Conservation (phyloP, 2,797 vertebrate genomes). For the Hephaestus fuliginosus region DNA sequence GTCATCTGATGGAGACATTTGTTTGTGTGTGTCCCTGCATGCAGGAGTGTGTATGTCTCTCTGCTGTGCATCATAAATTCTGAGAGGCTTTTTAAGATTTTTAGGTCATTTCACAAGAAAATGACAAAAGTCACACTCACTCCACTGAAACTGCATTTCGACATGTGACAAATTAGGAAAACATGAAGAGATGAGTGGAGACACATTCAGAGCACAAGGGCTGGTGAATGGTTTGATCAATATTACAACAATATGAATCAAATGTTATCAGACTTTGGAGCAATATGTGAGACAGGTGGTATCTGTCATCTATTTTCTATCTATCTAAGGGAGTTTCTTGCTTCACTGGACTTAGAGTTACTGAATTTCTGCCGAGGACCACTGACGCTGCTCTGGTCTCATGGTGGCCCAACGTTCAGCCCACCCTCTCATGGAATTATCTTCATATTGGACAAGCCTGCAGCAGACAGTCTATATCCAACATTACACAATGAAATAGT, state of each 20-base stretch:
- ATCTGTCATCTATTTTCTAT: neutral
- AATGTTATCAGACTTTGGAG: no score
- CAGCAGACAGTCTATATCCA: neutral
- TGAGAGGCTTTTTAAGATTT: neutral
- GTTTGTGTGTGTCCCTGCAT: neutral
- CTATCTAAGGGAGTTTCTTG: no score
- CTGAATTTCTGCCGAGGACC: neutral
- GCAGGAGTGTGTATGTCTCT: neutral
- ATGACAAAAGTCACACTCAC: neutral
- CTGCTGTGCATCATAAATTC: neutral
- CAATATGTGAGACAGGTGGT: no score
- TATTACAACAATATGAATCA: no score
- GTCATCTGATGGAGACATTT: conserved; percentile 8
- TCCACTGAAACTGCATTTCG: neutral
- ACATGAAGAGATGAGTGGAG: neutral
- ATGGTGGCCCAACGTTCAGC: neutral
- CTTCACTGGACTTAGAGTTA: no score
- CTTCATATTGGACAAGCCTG: neutral
- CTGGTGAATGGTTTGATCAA: no score
- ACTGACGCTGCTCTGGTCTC: neutral
- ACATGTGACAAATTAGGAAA: neutral
- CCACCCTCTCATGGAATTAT: neutral
- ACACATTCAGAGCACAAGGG: neutral
- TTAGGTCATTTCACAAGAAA: neutral
- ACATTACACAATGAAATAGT: neutral